phyloP scores from a whole-genome alignment of 2,888 invertebrate species.

The Eilema caniola region DNA sequence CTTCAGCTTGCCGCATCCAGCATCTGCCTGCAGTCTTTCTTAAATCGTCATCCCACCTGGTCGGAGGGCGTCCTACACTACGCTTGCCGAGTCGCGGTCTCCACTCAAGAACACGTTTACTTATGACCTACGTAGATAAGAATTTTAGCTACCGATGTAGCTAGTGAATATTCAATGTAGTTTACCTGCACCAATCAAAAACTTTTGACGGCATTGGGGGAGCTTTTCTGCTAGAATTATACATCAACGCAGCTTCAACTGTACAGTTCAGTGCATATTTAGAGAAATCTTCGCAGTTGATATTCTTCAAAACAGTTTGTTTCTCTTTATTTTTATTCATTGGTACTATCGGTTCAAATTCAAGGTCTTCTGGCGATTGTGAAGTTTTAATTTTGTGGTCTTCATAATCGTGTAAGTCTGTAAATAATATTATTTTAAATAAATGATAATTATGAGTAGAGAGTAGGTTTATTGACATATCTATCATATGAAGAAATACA shows the following conservation, averaged over 20 bases:
- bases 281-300: conserved; percentile 71
- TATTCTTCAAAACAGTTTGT: conserved; percentile 52
- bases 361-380: conserved; percentile 49
- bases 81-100: no score
- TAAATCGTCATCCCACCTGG: no score
- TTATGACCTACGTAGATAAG: no score
- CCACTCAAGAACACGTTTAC: no score
- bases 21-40: no score
- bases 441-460: no score
- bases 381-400: conserved; percentile 28
- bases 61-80: no score
- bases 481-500: no score
- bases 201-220: conserved; percentile 73
- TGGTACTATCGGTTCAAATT: conserved; percentile 65
- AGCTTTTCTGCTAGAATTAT: conserved; percentile 68
- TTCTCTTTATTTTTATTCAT: conserved; percentile 55
- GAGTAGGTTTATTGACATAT: no score
- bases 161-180: not conserved
- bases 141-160: no score
- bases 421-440: conserved; percentile 2
- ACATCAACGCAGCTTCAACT: conserved; percentile 65
- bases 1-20: no score
- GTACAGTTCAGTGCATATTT: conserved; percentile 72
- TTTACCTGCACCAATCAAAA: conserved; percentile 70
- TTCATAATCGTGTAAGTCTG: conserved; percentile 61